A percentile compares a stretch with the other conserved stretches of the same genome.
These are phyloP conservation scores for Regulus satrapa DNA, from an alignment of 2,113 vertebrate genomes.

Conservation along the genomic window DNA sequence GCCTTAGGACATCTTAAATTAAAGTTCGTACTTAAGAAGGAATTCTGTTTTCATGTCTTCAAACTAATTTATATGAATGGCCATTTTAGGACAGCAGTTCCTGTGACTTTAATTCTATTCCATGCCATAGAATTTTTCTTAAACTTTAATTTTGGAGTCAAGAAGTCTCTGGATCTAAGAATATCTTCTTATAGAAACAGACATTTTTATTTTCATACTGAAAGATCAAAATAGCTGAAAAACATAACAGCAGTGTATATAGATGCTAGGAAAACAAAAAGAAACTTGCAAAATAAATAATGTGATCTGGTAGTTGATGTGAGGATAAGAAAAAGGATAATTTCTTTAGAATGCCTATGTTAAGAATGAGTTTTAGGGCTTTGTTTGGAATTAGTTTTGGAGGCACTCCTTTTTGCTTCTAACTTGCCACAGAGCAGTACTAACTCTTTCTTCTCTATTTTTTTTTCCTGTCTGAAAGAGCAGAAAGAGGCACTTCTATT, in stretches of 20 bases:
- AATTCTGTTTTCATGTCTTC: neutral
- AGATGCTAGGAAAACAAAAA: neutral
- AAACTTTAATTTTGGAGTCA: neutral
- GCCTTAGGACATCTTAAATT: neutral
- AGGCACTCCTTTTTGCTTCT: neutral
- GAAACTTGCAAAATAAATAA: neutral
- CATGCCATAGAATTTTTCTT: neutral
- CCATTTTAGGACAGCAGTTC: neutral
- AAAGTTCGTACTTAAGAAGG: neutral
- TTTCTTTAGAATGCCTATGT: neutral
- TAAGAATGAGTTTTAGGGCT: neutral
- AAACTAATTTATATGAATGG: neutral
- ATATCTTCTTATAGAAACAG: neutral
- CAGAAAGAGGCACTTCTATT: neutral
- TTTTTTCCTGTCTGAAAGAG: neutral
- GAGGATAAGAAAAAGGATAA: neutral
- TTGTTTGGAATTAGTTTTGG: neutral
- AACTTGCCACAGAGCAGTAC: neutral
- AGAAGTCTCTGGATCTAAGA: neutral
- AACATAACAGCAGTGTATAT: neutral
- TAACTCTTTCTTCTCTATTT: neutral
- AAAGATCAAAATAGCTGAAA: neutral
- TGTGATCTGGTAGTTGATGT: neutral
- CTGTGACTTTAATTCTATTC: neutral
- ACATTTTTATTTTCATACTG: neutral